Percentiles rank a stretch among this genome's conserved stretches.
These are phyloP conservation scores for Egretta garzetta DNA, from an alignment of 2,113 vertebrate genomes.

Conservation along the genomic window DNA sequence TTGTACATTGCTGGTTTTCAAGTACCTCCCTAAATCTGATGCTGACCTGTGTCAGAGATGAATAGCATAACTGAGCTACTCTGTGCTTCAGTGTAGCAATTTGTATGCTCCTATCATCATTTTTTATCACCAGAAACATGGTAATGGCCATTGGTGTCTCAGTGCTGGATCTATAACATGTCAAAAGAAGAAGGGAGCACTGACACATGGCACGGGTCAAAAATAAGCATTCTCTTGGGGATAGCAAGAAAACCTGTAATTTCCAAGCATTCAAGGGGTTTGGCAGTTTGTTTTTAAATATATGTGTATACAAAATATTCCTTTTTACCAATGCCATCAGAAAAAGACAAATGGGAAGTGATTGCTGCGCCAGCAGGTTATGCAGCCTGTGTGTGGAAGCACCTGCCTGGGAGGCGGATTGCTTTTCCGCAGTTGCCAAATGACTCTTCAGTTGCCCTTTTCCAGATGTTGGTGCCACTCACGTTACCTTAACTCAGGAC, in stretches of 20 bases:
- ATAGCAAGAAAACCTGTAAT: background rate
- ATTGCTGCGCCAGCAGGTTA: background rate
- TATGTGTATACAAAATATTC: background rate
- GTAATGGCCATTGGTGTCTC: background rate
- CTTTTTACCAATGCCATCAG: background rate
- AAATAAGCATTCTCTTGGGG: background rate
- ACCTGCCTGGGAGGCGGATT: background rate
- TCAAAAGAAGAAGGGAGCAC: background rate
- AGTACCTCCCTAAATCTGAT: background rate
- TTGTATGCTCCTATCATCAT: background rate
- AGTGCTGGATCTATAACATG: background rate
- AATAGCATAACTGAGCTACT: background rate
- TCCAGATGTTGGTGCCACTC: background rate
- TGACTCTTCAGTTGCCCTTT: background rate
- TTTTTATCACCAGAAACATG: background rate
- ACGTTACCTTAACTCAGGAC: background rate
- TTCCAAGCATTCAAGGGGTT: background rate
- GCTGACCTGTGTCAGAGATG: background rate
- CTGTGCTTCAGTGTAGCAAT: background rate
- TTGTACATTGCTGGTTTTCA: background rate
- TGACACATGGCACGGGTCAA: background rate
- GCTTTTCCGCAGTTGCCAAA: background rate
- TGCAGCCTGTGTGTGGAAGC: background rate
- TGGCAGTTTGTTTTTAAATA: background rate
- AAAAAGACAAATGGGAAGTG: background rate